phyloP scores from a whole-genome alignment of 2,888 invertebrate genomes.

The Ligdia adustata region DNA sequence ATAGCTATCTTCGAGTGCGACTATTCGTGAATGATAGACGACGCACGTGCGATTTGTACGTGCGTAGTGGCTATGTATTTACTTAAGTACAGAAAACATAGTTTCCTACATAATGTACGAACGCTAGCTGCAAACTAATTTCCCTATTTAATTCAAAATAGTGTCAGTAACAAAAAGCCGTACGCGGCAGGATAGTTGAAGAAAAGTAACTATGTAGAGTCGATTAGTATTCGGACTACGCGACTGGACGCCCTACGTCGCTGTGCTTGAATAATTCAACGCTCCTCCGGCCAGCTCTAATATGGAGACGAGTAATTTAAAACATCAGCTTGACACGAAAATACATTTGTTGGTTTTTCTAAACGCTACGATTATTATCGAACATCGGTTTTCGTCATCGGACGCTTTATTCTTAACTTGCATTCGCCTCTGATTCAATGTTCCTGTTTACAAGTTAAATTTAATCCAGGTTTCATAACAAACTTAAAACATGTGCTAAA shows the following conservation, averaged over 20 bases:
- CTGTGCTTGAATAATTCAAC: constrained; percentile 61
- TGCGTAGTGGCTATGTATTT: constrained; percentile 20
- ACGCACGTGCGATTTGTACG: constrained; percentile 18
- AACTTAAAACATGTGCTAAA: constrained; percentile 18
- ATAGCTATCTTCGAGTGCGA: constrained; percentile 13
- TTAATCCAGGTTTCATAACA: constrained; percentile 16
- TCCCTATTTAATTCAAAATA: constrained; percentile 30
- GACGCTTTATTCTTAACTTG: neutral
- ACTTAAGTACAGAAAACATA: constrained; percentile 23
- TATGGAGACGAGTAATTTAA: constrained; percentile 58
- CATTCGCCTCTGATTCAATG: constrained; percentile 10
- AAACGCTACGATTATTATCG: too few species aligned
- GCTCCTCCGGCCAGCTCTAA: constrained; percentile 49
- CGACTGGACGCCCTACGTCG: constrained; percentile 47
- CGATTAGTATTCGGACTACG: constrained; percentile 59
- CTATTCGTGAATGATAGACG: constrained; percentile 24
- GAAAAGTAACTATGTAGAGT: constrained; percentile 42
- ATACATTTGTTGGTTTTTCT: constrained; percentile 9
- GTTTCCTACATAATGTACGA: constrained; percentile 21
- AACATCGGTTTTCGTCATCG: too few species aligned
- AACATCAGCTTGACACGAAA: constrained; percentile 43
- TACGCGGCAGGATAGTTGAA: constrained; percentile 36
- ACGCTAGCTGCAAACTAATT: constrained; percentile 29
- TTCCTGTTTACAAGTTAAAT: constrained; percentile 16
- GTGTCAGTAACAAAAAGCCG: constrained; percentile 30